These are phyloP conservation scores for Ethmia dodecea DNA, from an alignment of 2,888 invertebrate species.

Conservation along the genomic window DNA sequence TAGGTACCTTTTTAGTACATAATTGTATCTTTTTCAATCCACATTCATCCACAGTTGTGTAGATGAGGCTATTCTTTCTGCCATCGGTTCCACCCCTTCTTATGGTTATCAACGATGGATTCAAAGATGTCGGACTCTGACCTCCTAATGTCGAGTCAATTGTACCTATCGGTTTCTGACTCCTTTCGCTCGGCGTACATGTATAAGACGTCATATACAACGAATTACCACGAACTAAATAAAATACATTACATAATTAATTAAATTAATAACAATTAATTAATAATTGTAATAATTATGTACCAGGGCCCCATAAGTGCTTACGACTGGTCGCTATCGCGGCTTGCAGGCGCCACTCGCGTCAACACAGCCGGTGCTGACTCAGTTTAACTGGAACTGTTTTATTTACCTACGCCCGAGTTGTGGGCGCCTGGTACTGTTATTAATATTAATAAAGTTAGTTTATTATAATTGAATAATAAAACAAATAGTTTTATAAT, in stretches of 20 bases:
- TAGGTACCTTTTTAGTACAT: too few relatives aligned
- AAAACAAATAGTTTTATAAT: too few relatives aligned
- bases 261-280: conserved; percentile 1
- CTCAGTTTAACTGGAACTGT: conserved; percentile 41
- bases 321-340: conserved; percentile 1
- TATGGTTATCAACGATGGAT: too few relatives aligned
- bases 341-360: conserved; percentile 38
- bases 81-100: too few relatives aligned
- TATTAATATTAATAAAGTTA: conserved; percentile 12
- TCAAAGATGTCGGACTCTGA: too few relatives aligned
- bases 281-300: conserved; percentile 27
- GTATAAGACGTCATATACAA: too few relatives aligned
- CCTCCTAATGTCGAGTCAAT: too few relatives aligned
- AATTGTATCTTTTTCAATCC: too few relatives aligned
- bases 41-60: too few relatives aligned
- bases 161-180: too few relatives aligned
- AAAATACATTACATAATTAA: background rate
- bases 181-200: too few relatives aligned
- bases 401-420: conserved; percentile 20
- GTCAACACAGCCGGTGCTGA: conserved; percentile 39
- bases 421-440: conserved; percentile 43
- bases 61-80: too few relatives aligned
- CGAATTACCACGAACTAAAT: background rate
- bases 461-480: background rate
- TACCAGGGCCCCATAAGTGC: conserved; percentile 40